Evolutionary conservation across 2,888 invertebrate genomes (phyloP), one percentile per base, ranked within the genome.

Genomic region (Metellina segmentata): DNA sequence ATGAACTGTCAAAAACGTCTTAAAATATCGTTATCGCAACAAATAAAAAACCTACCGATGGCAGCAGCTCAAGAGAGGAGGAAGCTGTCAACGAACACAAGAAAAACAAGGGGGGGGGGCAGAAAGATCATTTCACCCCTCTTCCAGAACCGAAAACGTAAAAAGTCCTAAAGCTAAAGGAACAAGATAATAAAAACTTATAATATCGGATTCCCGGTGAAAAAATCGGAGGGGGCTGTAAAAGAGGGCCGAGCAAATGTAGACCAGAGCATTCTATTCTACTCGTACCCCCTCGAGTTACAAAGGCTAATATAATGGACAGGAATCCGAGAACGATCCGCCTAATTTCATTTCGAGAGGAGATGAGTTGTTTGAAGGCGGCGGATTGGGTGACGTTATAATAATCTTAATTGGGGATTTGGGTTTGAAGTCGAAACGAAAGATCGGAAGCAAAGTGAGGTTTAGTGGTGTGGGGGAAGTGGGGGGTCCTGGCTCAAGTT

Each of bases 321-420:
- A 61, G 16, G 61, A 61, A 61, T 61, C 61, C 9, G 13, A 61
- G 85, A 75, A 19, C 75, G 85, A 75, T 61, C 61, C 16, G n/a
- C 34, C 79, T 85, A 85, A 85, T 85, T 85, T 61, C 51, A 61
- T 71, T 82, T 85, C 61, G 53, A 79, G 79, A 16, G 61, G 61
- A 79, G 79, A 61, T 79, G 79, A 79, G 34, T 61, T 34, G 61
- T 79, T 53, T 11, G 61, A 61, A 79, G 79, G 20, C 53, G 79
- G 34, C 61, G 61, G 61, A 11, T 61, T 61, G 61, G 61, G 61
- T 61, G 61, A 61, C 61, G 61, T 61, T 61, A 11, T 61, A 61
- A 61, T 61, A 16, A 61, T 61, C 61, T 61, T 13, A 16, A 16
- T 16, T 11, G 61, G 61, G 61, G 34, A 61, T 61, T 61, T 61